These are phyloP conservation scores for Nesogale talazaci DNA, from an alignment of 2,113 vertebrate genomes.

Conservation along the genomic window DNA sequence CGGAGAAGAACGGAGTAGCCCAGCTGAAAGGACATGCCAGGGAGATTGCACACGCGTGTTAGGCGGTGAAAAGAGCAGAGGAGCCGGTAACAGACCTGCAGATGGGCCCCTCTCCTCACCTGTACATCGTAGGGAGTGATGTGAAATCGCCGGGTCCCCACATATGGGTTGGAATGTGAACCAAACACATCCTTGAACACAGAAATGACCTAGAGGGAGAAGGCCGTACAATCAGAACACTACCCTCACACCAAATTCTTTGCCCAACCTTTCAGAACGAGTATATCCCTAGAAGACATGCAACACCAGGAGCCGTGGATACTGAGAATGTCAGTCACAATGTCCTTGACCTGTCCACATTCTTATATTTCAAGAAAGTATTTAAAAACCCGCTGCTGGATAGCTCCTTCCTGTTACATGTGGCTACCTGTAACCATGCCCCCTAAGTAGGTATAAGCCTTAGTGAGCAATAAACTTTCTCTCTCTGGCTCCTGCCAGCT, in stretches of 20 bases:
- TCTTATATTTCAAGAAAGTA: too few relatives aligned
- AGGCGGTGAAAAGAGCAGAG: background rate
- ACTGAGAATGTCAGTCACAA: background rate
- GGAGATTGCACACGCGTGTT: background rate
- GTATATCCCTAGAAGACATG: background rate
- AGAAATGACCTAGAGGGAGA: constrained; percentile 88
- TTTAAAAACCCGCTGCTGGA: too few relatives aligned
- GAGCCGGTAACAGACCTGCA: background rate
- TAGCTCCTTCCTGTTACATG: too few relatives aligned
- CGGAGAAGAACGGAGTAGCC: constrained; percentile 96
- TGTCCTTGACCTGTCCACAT: too few relatives aligned
- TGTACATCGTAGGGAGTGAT: constrained; percentile 95
- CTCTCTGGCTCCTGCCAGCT: too few relatives aligned
- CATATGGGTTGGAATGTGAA: constrained; percentile 88
- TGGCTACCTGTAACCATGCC: too few relatives aligned
- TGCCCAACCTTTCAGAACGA: background rate
- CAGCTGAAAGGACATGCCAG: constrained; percentile 84
- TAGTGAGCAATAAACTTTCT: too few relatives aligned
- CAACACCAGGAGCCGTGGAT: background rate
- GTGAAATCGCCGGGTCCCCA: constrained; percentile 92
- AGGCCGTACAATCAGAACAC: constrained; percentile 2
- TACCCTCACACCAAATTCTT: constrained; percentile 13
- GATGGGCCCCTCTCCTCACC: constrained; percentile 84
- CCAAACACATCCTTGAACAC: constrained; percentile 93
- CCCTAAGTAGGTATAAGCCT: too few relatives aligned